Evolutionary conservation across 1,140 invertebrate genomes (phyloP), one percentile per base, ranked within the genome.

Genomic region (Branchinecta lynchi): DNA sequence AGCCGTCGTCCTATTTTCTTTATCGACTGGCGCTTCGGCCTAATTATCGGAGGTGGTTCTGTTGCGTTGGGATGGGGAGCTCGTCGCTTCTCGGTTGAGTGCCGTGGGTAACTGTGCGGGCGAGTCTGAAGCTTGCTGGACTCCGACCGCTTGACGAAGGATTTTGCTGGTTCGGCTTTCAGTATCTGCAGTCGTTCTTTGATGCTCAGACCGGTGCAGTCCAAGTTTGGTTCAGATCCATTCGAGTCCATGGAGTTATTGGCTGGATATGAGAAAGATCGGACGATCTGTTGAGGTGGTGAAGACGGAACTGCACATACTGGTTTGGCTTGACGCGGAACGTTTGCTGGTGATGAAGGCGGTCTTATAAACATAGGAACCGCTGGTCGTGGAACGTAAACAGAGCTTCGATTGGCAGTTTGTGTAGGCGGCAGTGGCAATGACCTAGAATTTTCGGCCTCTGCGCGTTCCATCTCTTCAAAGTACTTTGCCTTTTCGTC

Each of bases 141-240:
- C 17, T 60, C 51, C 12, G 51, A 60, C 17, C 51, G 51, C 17
- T 20, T 12, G 51, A 15, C 17, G 17, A 60, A 60, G 12, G 51
- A 60, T 60, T 60, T 60, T 60, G 17, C 51, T 60, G 51, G 51
- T 20, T 60, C 51, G 51, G 51, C 51, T 12, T 60, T 60, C 17
- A 60, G 51, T 15, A 60, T 60, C 17, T 20, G 51, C 3, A 60
- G 51, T 60, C 51, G 12, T 60, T 60, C 51, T 20, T 60, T 12
- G 12, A 60, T 60, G 51, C 51, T 60, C 17, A 60, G 17, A 20
- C 51, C 51, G 51, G 12, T 60, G 51, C 51, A 60, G 51, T 60
- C 51, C 3, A 60, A 60, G 3, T 60, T 20, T 60, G 12, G 12
- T 12, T 15, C 51, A 60, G 12, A 60, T 60, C 6, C 17, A 20